A percentile compares a stretch with the other conserved stretches of the same genome.
These are phyloP conservation scores for Sarcoramphus papa DNA, from an alignment of 2,797 vertebrate species.

Conservation along the genomic window DNA sequence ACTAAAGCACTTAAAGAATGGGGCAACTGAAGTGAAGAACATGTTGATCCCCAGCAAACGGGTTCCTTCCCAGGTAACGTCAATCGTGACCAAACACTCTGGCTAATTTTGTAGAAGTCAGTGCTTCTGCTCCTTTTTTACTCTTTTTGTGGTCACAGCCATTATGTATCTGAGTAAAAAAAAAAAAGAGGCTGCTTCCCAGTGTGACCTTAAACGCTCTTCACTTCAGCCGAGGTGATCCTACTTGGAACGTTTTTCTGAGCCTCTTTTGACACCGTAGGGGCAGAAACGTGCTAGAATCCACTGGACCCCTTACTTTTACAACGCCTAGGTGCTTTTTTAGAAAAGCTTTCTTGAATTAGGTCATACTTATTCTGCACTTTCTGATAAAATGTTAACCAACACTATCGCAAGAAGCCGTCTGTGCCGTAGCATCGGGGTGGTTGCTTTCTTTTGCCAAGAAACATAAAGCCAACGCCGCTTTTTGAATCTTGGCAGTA, in stretches of 20 bases:
- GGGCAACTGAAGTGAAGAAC: neutral
- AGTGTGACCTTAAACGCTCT: neutral
- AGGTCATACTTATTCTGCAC: neutral
- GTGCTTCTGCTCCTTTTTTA: neutral
- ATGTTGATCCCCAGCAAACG: neutral
- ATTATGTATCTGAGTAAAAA: neutral
- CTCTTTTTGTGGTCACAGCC: neutral
- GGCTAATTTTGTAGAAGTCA: neutral
- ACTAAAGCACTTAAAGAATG: neutral
- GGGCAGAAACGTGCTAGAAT: too few species aligned
- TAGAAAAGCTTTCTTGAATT: neutral
- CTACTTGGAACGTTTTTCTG: too few species aligned
- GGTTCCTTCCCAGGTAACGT: accelerated
- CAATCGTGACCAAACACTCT: too few species aligned
- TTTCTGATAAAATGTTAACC: neutral
- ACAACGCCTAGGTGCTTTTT: accelerated
- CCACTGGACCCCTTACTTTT: too few species aligned
- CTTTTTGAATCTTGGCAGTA: neutral
- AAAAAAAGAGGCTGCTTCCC: neutral
- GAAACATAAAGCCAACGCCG: too few species aligned
- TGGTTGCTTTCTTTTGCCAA: neutral
- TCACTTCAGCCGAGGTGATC: neutral
- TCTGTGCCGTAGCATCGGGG: accelerated
- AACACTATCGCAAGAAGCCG: accelerated
- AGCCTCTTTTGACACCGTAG: accelerated